These are phyloP conservation scores for Cydia fagiglandana DNA, from an alignment of 1,140 invertebrate genomes.

Conservation along the genomic window DNA sequence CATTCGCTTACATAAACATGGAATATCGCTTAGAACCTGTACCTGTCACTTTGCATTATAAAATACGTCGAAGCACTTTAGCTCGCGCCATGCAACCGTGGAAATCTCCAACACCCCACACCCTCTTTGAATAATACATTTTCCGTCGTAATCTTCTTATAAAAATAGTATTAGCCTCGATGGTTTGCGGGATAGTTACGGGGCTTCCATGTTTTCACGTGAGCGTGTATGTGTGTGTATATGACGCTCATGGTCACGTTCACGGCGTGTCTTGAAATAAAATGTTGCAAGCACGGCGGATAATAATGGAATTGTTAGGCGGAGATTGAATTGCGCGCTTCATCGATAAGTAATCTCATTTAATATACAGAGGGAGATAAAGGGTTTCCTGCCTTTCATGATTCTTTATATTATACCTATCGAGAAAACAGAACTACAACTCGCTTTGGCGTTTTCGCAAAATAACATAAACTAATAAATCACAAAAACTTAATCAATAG, in stretches of 20 bases:
- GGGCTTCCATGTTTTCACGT: slow-evolving; percentile 53
- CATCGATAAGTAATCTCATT: background rate
- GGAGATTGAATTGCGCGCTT: slow-evolving; percentile 12
- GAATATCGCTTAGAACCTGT: background rate
- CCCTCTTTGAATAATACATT: slow-evolving; percentile 40
- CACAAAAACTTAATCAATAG: background rate
- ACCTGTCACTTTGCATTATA: slow-evolving; percentile 8
- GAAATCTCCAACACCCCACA: slow-evolving; percentile 35
- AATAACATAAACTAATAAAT: background rate
- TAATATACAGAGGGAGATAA: background rate
- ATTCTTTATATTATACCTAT: background rate
- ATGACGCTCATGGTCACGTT: slow-evolving; percentile 63
- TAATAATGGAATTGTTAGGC: background rate
- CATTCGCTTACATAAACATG: background rate
- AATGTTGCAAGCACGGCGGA: slow-evolving; percentile 29
- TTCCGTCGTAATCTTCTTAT: slow-evolving; percentile 43
- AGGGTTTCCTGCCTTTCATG: background rate
- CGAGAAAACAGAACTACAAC: too few species aligned
- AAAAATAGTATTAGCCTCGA: slow-evolving; percentile 41
- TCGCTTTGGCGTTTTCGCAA: too few species aligned
- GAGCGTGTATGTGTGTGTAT: slow-evolving; percentile 35
- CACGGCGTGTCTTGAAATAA: slow-evolving; percentile 51
- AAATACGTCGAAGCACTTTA: slow-evolving; percentile 19
- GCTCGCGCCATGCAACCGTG: background rate
- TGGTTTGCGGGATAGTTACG: slow-evolving; percentile 41